Base-by-base conservation (phyloP, 2,113 vertebrate species). In the Entelurus aequoreus region DNA sequence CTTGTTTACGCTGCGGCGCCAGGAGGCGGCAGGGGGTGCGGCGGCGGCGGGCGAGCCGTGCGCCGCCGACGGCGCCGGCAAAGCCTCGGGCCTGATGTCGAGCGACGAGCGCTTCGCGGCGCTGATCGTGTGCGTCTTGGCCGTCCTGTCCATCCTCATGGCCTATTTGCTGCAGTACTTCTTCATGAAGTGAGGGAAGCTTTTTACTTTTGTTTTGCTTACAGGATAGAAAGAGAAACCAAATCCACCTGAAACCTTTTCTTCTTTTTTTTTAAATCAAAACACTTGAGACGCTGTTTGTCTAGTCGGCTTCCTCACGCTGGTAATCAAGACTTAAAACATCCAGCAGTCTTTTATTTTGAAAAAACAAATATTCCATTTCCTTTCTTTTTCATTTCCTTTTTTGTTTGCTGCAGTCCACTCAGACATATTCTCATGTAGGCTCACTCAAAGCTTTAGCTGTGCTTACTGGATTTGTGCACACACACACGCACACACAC, bases 91-190 rank as follows among this genome's bases (percentile, higher is more conserved):
- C 86, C 82, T 91, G 81, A 91, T 95, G 83, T 90, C 92, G 69
- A 95, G 93, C 76, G 97, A 99, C 56, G 95, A 97, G 90, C 94
- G 95, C 84, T 98, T 95, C 14, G 96, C 96, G 1, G 91, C 94
- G 63, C 90, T 99, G 75, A 94, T 99, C 35, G 94, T 99, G 69
- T 88, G 93, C 35, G 92, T 92, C 78, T 96, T 97, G 65, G 95
- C 94, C 8, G 93, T 88, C 71, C 79, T 98, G 75, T 98, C 96
- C 49, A 91, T 98, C 82, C 77, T 99, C 68, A 95, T 99, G 54
- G 97, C 97, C 88, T 99, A 93, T 90, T 91, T 99, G 89, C 88
- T 99, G 76, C 96, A 99, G 71, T 96, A 97, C 91, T 95, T 98
- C 92, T 94, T 97, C 77, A 93, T 99, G 94, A 96, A 98, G 93